phyloP scores from a whole-genome alignment of 2,888 invertebrate genomes.

The Tuta absoluta region DNA sequence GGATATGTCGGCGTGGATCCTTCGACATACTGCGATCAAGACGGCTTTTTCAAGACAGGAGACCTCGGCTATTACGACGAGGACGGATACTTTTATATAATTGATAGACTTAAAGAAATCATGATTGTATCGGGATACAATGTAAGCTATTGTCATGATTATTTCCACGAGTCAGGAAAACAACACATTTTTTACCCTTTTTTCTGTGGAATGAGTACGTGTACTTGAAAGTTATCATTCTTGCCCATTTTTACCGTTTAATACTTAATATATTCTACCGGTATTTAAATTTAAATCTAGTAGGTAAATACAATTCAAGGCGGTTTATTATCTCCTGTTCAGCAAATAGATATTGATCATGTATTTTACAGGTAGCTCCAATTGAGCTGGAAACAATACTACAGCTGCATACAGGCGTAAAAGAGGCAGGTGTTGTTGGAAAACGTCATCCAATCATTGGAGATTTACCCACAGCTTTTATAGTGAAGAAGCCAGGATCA shows the following conservation, averaged over 20 bases:
- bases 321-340: no score
- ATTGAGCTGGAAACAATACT: constrained; percentile 91
- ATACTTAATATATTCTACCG: no score
- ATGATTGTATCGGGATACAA: constrained; percentile 54
- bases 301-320: no score
- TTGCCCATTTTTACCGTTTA: no score
- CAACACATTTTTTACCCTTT: no score
- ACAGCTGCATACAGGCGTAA: constrained; percentile 79
- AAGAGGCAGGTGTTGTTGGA: constrained; percentile 90
- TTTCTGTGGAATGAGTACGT: no score
- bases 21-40: constrained; percentile 53
- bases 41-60: constrained; percentile 61
- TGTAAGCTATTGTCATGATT: constrained; percentile 44
- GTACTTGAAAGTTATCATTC: no score
- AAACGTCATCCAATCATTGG: constrained; percentile 84
- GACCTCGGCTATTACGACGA: constrained; percentile 65
- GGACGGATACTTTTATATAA: constrained; percentile 58
- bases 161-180: no score
- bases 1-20: constrained; percentile 60
- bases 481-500: constrained; percentile 79
- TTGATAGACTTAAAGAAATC: constrained; percentile 60
- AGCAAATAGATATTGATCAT: neutral
- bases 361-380: constrained; percentile 83
- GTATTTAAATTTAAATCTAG: no score
- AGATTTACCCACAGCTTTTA: constrained; percentile 87